Percentiles rank a stretch among this genome's conserved stretches.
Conservation (phyloP, 2,888 invertebrate genomes). For the Dromius quadrimaculatus region DNA sequence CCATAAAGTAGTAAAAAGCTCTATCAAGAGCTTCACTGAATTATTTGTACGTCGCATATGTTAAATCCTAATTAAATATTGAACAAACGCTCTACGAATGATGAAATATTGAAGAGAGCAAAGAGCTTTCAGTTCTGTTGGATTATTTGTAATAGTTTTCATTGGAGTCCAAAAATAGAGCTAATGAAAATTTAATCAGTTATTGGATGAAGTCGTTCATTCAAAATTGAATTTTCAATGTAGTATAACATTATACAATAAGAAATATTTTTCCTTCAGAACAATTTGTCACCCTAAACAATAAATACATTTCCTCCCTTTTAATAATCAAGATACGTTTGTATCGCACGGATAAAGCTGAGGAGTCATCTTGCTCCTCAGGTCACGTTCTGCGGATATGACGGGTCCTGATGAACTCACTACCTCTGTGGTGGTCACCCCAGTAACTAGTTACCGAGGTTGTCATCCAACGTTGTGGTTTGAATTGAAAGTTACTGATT, state of each 20-base stretch:
- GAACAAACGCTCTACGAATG: conserved; percentile 1
- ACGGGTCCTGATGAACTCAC: conserved; percentile 35
- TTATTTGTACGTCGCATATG: no score
- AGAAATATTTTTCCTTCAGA: no score
- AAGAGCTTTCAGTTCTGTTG: conserved; percentile 1
- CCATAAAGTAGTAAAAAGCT: no score
- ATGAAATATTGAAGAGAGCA: not conserved
- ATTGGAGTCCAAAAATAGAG: not conserved
- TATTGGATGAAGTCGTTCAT: no score
- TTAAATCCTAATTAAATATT: conserved; percentile 1
- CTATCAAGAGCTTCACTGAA: no score
- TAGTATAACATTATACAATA: no score
- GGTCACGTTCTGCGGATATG: conserved; percentile 48
- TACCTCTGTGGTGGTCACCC: conserved; percentile 39
- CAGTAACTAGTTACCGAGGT: conserved; percentile 20
- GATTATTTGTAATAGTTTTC: not conserved
- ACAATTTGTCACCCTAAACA: no score
- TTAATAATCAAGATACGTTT: conserved; percentile 4
- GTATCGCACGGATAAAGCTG: not conserved
- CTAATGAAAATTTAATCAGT: not conserved
- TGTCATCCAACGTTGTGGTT: conserved; percentile 5
- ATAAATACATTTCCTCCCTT: no score
- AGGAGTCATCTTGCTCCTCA: no score
- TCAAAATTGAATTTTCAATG: no score
- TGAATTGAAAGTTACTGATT: conserved; percentile 47